Percentiles rank a stretch among this genome's conserved stretches.
Evolutionary conservation across 2,888 invertebrate genomes (phyloP).

Genomic region (Rhagophthalmus giganteus): DNA sequence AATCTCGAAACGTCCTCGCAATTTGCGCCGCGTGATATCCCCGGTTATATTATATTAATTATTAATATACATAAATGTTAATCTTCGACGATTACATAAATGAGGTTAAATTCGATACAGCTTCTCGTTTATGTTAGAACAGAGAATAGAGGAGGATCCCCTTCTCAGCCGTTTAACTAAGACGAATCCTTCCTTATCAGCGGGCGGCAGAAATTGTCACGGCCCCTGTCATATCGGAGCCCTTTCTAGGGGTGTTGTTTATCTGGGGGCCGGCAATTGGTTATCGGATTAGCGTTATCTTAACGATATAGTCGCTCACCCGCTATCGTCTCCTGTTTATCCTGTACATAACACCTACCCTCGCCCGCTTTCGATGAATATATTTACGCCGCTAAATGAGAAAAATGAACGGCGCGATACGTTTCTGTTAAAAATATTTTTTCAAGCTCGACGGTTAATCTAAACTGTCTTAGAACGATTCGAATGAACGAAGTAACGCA

Average conservation of each 20-base stretch:
- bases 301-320: constrained; percentile 55
- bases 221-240: constrained; percentile 51
- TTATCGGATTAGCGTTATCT: constrained; percentile 59
- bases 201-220: constrained; percentile 55
- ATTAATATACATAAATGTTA: constrained; percentile 31
- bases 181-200: constrained; percentile 53
- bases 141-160: constrained; percentile 27
- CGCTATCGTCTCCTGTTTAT: constrained; percentile 48
- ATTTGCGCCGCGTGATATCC: constrained; percentile 3
- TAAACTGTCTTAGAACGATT: no score
- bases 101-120: constrained; percentile 34
- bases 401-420: no score
- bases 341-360: constrained; percentile 30
- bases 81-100: constrained; percentile 37
- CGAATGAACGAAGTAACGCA: no score
- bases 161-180: constrained; percentile 43
- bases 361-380: constrained; percentile 21
- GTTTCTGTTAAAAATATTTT: constrained; percentile 4
- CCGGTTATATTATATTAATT: background rate
- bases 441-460: no score
- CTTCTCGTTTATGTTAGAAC: constrained; percentile 17
- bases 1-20: constrained; percentile 8
- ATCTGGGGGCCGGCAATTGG: constrained; percentile 55
- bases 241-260: constrained; percentile 50
- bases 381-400: constrained; percentile 9